Base-by-base conservation (phyloP, 2,113 vertebrate genomes). In the Oreotrochilus melanogaster region DNA sequence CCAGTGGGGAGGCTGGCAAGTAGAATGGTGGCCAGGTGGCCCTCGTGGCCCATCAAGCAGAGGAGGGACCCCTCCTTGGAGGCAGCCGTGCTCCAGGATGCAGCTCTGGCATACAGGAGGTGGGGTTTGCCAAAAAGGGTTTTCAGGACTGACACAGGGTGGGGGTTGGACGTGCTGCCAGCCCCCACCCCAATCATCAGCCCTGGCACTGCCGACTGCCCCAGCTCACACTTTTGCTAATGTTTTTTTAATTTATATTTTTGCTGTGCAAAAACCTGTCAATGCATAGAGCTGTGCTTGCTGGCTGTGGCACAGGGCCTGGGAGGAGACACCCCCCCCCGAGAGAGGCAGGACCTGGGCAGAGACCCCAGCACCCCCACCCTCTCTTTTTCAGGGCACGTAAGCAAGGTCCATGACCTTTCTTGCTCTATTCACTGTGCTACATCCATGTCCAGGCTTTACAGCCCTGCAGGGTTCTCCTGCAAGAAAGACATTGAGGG, bases 21-120 rank as follows among this genome's bases (percentile, higher is more conserved):
- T 23, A 8, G 28, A 24, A 21, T 2, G 1, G 19, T 2, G 0
- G 12, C 42, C 18, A 0, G 2, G 2, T 3, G 10, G 42, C n/a
- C 53, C 21, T 18, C 1, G 2, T 3, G 10, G 39, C n/a, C 53
- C 21, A 22, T 33, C 1, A 1, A 50, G 89, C 51, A 30, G 48
- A 1, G 2, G 30, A 23, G 31, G 78, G 25, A 51, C 13, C 61
- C 28, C 21, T 33, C 5, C 14, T 31, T 35, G 1, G 9, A 33
- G 33, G 64, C 27, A 18, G 33, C 66, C 45, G 1, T 8, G 2
- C 69, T 54, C 27, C 16, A 2, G 6, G 5, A 2, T 2, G 27
- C 23, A 8, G 39, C 23, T 30, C 58, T 11, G 53, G 7, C 4
- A 22, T 69, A 5, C 31, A 4, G 2, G 1, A 13, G n/a, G 24